These are phyloP conservation scores for Arenaria interpres DNA, from an alignment of 2,113 vertebrate genomes.

Conservation along the genomic window DNA sequence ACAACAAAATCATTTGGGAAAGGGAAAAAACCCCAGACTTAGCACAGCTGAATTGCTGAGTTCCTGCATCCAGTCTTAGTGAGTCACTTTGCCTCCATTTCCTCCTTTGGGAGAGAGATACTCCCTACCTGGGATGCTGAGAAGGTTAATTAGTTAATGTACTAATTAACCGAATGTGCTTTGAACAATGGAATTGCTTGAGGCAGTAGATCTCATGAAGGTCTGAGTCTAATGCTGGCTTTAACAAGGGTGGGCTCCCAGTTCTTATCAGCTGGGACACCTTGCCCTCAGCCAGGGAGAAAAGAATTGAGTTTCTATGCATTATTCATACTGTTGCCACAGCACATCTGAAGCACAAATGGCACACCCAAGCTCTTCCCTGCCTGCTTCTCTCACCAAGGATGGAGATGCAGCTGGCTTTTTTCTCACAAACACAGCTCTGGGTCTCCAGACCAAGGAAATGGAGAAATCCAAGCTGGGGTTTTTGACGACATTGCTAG, in stretches of 20 bases:
- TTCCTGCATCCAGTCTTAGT: neutral
- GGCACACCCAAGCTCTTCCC: neutral
- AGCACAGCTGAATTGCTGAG: neutral
- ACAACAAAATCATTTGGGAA: neutral
- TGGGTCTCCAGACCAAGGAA: neutral
- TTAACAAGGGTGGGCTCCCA: neutral
- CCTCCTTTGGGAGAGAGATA: conserved; percentile 5
- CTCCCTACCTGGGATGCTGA: conserved; percentile 36
- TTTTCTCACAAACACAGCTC: neutral
- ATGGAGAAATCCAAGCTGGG: neutral
- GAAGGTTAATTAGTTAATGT: conserved; percentile 54
- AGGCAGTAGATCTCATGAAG: neutral
- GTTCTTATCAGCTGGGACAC: neutral
- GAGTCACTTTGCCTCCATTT: neutral
- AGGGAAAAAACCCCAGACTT: neutral
- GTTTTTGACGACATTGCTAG: neutral
- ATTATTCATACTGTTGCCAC: neutral
- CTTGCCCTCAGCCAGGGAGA: neutral
- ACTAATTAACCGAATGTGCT: neutral
- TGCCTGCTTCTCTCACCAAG: neutral
- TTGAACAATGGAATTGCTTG: neutral
- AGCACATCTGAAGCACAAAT: neutral
- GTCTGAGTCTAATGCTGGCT: neutral
- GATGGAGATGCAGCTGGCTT: neutral
- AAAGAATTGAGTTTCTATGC: neutral